These are phyloP conservation scores for Pachypanchax playfairii DNA, from an alignment of 2,113 vertebrate species.

Conservation along the genomic window DNA sequence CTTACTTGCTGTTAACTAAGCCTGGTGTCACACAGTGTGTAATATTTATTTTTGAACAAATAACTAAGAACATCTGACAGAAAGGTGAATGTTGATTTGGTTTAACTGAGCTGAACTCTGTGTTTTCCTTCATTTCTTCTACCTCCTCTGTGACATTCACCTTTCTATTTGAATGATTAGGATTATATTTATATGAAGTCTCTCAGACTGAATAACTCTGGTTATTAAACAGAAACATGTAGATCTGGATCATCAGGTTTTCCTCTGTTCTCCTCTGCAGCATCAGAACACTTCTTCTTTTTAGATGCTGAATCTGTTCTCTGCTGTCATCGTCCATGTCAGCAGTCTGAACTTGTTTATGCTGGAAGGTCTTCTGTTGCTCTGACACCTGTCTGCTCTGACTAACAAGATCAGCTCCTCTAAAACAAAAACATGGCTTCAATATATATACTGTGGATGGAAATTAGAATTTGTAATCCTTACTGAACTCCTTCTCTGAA, in stretches of 20 bases:
- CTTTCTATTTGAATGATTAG: conserved; percentile 18
- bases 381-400: conserved; percentile 25
- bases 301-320: neutral
- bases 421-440: neutral
- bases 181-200: conserved; percentile 38
- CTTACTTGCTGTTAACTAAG: no score
- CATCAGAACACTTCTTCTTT: neutral
- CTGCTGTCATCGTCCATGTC: neutral
- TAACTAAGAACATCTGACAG: neutral
- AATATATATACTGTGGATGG: no score
- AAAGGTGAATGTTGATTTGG: no score
- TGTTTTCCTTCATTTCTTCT: neutral
- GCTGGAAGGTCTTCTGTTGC: conserved; percentile 22
- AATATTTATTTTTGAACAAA: no score
- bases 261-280: conserved; percentile 7
- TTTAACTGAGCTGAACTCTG: no score
- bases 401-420: conserved; percentile 19
- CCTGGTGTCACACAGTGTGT: no score
- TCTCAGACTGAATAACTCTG: conserved; percentile 25
- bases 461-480: no score
- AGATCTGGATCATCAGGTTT: neutral
- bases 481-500: no score
- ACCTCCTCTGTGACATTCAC: neutral
- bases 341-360: conserved; percentile 12
- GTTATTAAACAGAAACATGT: conserved; percentile 23